Evolutionary conservation across 2,797 vertebrate genomes (phyloP).

Genomic region (Danionella dracula): DNA sequence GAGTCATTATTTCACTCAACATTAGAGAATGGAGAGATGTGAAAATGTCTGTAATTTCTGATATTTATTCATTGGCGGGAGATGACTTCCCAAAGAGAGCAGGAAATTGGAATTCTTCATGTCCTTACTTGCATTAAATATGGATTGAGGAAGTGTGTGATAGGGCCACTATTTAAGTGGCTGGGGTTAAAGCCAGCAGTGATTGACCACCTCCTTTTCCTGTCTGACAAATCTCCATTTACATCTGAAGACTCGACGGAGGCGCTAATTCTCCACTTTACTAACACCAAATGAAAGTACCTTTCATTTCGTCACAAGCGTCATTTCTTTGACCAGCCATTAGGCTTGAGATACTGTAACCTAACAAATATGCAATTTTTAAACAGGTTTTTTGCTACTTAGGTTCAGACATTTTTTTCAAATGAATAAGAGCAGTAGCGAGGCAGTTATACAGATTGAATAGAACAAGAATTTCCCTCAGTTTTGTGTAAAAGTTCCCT

Average conservation of each 20-base stretch:
- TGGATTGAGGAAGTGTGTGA: slow-evolving; percentile 53
- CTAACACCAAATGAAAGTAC: neutral
- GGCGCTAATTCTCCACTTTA: slow-evolving; percentile 29
- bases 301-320: neutral
- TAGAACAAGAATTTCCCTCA: no score
- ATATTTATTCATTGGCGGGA: slow-evolving; percentile 54
- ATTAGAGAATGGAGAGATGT: slow-evolving; percentile 34
- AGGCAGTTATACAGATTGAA: no score
- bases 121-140: slow-evolving; percentile 53
- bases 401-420: no score
- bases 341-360: no score
- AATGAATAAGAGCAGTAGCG: no score
- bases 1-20: slow-evolving; percentile 35
- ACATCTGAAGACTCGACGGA: slow-evolving; percentile 37
- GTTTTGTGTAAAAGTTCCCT: no score
- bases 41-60: slow-evolving; percentile 50
- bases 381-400: neutral
- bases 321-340: neutral
- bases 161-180: slow-evolving; percentile 46
- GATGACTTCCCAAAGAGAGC: slow-evolving; percentile 52
- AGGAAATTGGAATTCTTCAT: slow-evolving; percentile 54
- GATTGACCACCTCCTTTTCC: slow-evolving; percentile 50
- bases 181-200: slow-evolving; percentile 48
- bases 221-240: slow-evolving; percentile 46
- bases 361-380: no score